Evolutionary conservation across 1,140 invertebrate species (phyloP).

Genomic region (Tetramorium parvispinum): DNA sequence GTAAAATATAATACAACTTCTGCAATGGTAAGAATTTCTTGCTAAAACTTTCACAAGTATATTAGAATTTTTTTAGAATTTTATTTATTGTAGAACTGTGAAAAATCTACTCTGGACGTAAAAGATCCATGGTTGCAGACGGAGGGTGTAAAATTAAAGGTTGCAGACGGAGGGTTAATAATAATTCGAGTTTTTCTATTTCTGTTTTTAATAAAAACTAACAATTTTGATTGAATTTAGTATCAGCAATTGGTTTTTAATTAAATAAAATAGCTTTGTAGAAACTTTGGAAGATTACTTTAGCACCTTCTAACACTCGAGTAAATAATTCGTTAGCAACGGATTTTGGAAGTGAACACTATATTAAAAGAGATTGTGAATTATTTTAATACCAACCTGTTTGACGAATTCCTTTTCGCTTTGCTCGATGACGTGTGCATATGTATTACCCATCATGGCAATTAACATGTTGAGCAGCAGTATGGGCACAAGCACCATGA

Average conservation of each 20-base stretch:
- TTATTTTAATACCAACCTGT: conserved; percentile 89
- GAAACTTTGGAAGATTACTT: background rate
- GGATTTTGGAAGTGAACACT: background rate
- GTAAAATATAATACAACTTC: too few species aligned
- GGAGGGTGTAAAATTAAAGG: too few species aligned
- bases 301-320: background rate
- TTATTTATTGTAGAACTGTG: too few species aligned
- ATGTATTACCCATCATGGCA: conserved; percentile 99
- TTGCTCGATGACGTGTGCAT: conserved; percentile 98
- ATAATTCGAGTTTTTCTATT: background rate
- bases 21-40: too few species aligned
- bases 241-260: background rate
- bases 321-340: background rate
- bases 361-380: background rate
- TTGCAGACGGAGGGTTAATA: too few species aligned
- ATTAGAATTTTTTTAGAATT: too few species aligned
- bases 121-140: too few species aligned
- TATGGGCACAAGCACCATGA: conserved; percentile 99
- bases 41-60: too few species aligned
- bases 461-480: conserved; percentile 99
- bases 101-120: too few species aligned
- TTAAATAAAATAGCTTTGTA: background rate
- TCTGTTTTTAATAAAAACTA: background rate
- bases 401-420: conserved; percentile 99
- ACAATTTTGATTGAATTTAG: background rate